Conservation (phyloP, 2,113 vertebrate genomes). For the Mobula hypostoma region DNA sequence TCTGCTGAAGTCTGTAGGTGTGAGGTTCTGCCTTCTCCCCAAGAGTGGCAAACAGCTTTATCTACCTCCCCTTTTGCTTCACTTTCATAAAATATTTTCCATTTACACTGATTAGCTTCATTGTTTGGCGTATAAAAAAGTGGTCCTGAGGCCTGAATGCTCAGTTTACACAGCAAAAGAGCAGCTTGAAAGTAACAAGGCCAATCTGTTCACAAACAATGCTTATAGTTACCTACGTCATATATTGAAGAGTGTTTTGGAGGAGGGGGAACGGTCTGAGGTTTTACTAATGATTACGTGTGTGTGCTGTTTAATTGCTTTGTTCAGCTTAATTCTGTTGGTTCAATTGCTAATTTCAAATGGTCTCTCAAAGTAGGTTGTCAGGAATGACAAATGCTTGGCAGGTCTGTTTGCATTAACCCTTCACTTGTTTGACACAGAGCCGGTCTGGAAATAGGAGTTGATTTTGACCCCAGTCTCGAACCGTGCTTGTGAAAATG, state of each 20-base stretch:
- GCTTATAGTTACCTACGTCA: neutral
- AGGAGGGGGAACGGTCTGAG: neutral
- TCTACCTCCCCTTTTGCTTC: neutral
- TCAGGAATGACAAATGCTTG: neutral
- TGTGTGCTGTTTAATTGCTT: neutral
- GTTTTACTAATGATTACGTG: neutral
- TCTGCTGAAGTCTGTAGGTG: neutral
- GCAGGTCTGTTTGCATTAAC: neutral
- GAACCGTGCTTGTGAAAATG: neutral
- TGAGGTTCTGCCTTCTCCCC: constrained; percentile 9
- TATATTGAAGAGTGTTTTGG: neutral
- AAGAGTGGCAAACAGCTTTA: neutral
- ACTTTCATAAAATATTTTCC: neutral
- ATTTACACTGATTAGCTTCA: neutral
- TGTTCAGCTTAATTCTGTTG: neutral
- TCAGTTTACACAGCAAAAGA: constrained; percentile 12
- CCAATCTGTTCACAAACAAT: constrained; percentile 22
- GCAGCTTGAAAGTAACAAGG: neutral
- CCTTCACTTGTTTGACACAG: neutral
- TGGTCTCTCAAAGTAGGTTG: too few relatives aligned
- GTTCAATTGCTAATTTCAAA: neutral
- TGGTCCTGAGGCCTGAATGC: neutral
- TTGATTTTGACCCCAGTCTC: neutral
- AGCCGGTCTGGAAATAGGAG: neutral
- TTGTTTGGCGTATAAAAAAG: neutral